phyloP scores from a whole-genome alignment of 2,797 vertebrate species.

The Chlorospingus semifuscus region DNA sequence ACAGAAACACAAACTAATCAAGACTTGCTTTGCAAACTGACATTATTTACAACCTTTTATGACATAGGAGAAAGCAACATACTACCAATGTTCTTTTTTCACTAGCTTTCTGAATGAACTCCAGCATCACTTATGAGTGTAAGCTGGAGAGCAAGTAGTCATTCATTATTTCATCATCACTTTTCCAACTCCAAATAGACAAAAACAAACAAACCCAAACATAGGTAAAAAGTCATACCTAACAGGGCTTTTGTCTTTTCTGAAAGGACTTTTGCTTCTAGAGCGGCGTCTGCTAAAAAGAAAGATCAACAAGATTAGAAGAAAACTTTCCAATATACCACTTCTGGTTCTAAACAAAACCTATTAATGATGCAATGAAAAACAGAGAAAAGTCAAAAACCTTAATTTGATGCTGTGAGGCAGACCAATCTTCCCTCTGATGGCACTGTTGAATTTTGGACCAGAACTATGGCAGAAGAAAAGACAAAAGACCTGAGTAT shows the following conservation, averaged over 20 bases:
- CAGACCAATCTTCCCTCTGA: conserved; percentile 90
- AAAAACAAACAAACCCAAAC: background rate
- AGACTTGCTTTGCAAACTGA: background rate
- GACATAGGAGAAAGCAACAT: background rate
- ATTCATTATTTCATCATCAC: background rate
- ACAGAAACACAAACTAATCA: background rate
- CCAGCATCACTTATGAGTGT: background rate
- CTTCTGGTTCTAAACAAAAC: background rate
- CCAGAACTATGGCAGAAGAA: conserved; percentile 82
- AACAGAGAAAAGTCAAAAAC: conserved; percentile 77
- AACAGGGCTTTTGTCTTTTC: conserved; percentile 92
- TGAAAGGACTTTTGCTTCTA: conserved; percentile 91
- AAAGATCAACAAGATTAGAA: conserved; percentile 28
- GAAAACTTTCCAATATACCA: background rate
- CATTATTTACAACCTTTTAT: background rate
- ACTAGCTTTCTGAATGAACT: background rate
- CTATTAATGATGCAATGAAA: background rate
- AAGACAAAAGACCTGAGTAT: conserved; percentile 61
- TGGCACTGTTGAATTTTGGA: conserved; percentile 89
- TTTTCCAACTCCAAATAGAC: background rate
- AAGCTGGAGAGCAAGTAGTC: background rate
- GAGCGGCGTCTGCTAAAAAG: conserved; percentile 84
- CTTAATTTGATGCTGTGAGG: conserved; percentile 90
- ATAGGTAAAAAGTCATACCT: conserved; percentile 71
- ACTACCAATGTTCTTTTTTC: background rate